Percentiles rank a stretch among this genome's conserved stretches.
Evolutionary conservation across 2,888 invertebrate genomes (phyloP).

Genomic region (Isotomurus palustris): DNA sequence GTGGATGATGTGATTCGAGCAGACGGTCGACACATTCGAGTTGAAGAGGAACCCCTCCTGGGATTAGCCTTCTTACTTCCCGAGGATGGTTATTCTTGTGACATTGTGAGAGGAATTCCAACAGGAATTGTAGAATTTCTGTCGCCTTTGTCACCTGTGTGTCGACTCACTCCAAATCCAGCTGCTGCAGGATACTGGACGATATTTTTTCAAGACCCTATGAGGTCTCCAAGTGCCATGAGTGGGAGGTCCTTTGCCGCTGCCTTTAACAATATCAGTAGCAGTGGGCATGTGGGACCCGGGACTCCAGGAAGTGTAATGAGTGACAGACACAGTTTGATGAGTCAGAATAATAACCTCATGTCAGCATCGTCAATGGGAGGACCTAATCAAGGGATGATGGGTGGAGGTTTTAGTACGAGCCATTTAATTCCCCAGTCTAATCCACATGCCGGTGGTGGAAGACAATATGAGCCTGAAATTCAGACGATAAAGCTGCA

Average conservation of each 20-base stretch:
- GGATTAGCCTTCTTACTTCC: constrained; percentile 88
- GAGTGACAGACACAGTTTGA: constrained; percentile 31
- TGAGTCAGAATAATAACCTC: constrained; percentile 29
- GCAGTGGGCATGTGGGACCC: constrained; percentile 26
- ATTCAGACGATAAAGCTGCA: constrained; percentile 81
- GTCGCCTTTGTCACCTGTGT: constrained; percentile 77
- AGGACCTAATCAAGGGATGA: constrained; percentile 18
- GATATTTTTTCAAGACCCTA: constrained; percentile 57
- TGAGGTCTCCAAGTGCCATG: constrained; percentile 59
- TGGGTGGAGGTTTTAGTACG: constrained; percentile 20
- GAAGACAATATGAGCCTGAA: constrained; percentile 55
- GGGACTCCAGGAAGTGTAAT: constrained; percentile 33
- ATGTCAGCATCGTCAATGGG: constrained; percentile 34
- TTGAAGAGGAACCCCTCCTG: constrained; percentile 82
- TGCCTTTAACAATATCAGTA: constrained; percentile 36
- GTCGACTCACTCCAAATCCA: constrained; percentile 83
- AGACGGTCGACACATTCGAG: constrained; percentile 80
- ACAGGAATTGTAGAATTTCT: constrained; percentile 79
- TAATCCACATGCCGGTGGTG: neutral
- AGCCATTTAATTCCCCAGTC: constrained; percentile 10
- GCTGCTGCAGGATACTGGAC: constrained; percentile 92
- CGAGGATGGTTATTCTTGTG: constrained; percentile 96
- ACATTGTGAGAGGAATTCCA: constrained; percentile 89
- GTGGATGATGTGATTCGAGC: constrained; percentile 87
- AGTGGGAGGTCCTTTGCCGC: constrained; percentile 54